Base-by-base conservation (phyloP, 1,140 invertebrate genomes). In the Hylyphantes graminicola region DNA sequence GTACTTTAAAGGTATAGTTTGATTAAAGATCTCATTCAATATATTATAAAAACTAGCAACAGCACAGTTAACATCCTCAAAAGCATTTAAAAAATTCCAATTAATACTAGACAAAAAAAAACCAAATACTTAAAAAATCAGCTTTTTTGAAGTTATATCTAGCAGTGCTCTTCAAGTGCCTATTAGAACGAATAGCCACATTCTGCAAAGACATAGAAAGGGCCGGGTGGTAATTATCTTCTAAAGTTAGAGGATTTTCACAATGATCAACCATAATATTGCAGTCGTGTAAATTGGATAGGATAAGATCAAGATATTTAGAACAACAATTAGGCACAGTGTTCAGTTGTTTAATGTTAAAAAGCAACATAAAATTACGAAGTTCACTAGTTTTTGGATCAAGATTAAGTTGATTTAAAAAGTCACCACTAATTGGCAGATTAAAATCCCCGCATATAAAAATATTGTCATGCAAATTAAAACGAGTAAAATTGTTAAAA, bases 1-100 rank as follows among this genome's bases (percentile, higher is more conserved):
- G n/a, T n/a, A 61, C 57, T 61, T 61, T 17, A 61, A 61, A 61
- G 57, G 57, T 61, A n/a, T n/a, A n/a, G n/a, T n/a, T n/a, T n/a
- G n/a, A n/a, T n/a, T 6, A 61, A 61, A 61, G 12, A 61, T 61
- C 12, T 3, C 3, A 61, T 61, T 61, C 6, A 61, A 17, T 2
- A 2, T 61, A 2, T 61, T 61, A 61, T 61, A 61, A 61, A 61
- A 61, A 61, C 57, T 6, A 61, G 57, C 57, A 61, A 61, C 57
- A 61, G 57, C 57, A 61, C 6, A 61, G 57, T 61, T 61, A 6
- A 61, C 1, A n/a, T n/a, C 57, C 12, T 61, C 57, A 61, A 61
- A 61, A 61, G 57, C n/a, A 12, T 15, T 61, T 61, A 15, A 61
- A 61, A 61, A 61, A 61, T 61, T 15, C 57, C 17, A 2, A 61